phyloP scores from a whole-genome alignment of 2,797 vertebrate genomes.

The Sebastes matsubarae region DNA sequence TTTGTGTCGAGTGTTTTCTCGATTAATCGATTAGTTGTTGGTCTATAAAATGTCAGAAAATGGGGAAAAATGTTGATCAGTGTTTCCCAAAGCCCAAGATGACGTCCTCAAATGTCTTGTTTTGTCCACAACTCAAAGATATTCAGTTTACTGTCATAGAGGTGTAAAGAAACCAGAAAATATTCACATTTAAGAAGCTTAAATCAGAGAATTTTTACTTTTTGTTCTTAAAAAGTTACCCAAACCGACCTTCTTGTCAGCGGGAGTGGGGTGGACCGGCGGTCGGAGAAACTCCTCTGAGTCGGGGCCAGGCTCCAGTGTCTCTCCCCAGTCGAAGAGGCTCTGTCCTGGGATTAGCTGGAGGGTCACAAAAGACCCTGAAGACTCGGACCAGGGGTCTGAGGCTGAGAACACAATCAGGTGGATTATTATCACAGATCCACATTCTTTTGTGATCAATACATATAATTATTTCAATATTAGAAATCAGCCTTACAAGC shows the following conservation, averaged over 20 bases:
- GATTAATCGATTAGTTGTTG: no score
- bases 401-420: conserved; percentile 42
- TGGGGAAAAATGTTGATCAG: no score
- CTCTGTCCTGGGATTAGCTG: conserved; percentile 68
- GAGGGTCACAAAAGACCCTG: conserved; percentile 70
- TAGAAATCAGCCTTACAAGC: conserved; percentile 54
- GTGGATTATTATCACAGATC: background rate
- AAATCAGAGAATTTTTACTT: no score
- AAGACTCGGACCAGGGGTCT: conserved; percentile 73
- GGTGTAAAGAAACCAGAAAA: no score
- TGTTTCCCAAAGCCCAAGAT: no score
- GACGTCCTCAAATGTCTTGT: no score
- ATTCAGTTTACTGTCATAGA: no score
- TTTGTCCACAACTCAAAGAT: no score
- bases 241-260: conserved; percentile 67
- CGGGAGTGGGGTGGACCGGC: conserved; percentile 52
- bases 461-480: background rate
- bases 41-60: no score
- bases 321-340: conserved; percentile 77
- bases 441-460: background rate
- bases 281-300: conserved; percentile 68
- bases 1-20: background rate
- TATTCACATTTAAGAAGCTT: no score
- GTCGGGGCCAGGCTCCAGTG: conserved; percentile 62
- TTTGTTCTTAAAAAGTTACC: no score